Evolutionary conservation across 2,888 invertebrate genomes (phyloP).

Genomic region (Watsonalla binaria): DNA sequence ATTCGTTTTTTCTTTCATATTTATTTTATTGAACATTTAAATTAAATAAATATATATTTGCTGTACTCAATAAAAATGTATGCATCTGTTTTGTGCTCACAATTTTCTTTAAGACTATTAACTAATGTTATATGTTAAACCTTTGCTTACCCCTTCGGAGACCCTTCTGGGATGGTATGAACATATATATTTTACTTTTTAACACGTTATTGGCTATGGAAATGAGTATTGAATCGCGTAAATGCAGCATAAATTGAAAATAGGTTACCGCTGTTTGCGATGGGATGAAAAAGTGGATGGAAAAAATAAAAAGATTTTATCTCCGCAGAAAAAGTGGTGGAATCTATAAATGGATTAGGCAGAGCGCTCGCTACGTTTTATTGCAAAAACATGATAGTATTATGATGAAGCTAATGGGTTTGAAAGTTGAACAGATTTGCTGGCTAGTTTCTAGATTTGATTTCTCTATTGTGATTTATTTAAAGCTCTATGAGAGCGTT

Average conservation of each 20-base stretch:
- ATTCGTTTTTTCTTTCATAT: no score
- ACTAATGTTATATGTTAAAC: no score
- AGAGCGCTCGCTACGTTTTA: conserved; percentile 1
- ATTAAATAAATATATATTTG: no score
- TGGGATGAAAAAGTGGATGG: not conserved
- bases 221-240: not conserved
- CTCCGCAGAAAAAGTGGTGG: conserved; percentile 20
- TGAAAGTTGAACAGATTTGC: not conserved
- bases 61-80: no score
- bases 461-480: no score
- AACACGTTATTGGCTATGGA: not conserved
- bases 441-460: not conserved
- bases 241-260: not conserved
- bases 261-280: not conserved
- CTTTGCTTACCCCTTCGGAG: no score
- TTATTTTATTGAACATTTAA: no score
- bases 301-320: conserved; percentile 14
- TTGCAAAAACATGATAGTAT: conserved; percentile 1
- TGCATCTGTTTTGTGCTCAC: no score
- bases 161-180: no score
- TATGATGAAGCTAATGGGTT: not conserved
- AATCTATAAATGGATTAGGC: conserved; percentile 41
- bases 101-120: no score
- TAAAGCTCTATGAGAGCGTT: not conserved
- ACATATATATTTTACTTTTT: not conserved